phyloP scores from a whole-genome alignment of 2,888 invertebrate species.

The Autographa gamma region DNA sequence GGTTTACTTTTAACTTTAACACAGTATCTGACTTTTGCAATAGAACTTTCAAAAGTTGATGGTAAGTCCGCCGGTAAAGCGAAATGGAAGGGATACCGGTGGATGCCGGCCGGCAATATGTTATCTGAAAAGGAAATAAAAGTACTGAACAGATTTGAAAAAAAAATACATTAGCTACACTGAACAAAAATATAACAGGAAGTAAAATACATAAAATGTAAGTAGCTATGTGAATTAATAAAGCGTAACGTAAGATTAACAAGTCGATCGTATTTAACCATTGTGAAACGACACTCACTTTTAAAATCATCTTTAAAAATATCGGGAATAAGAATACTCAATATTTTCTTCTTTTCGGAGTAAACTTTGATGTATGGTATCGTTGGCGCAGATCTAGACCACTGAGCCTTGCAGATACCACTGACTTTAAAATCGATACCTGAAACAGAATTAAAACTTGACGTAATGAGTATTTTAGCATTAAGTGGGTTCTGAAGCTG shows the following conservation, averaged over 20 bases:
- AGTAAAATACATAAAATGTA: not conserved
- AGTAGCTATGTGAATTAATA: too few species aligned
- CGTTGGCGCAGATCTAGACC: constrained; percentile 78
- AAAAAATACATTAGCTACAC: not conserved
- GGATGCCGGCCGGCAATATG: constrained; percentile 69
- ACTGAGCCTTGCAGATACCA: constrained; percentile 77
- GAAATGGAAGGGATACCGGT: constrained; percentile 79
- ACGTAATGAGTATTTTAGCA: not conserved
- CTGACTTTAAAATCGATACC: constrained; percentile 75
- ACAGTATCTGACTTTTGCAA: constrained; percentile 75
- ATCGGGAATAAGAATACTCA: constrained; percentile 67
- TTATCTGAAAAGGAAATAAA: constrained; percentile 64
- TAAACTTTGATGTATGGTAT: constrained; percentile 81
- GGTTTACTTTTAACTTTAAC: constrained; percentile 76
- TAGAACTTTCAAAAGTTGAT: constrained; percentile 76
- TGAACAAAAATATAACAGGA: not conserved
- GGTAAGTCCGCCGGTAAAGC: constrained; percentile 77
- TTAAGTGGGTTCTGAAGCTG: not conserved
- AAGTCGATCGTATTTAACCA: not conserved
- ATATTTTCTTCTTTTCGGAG: constrained; percentile 74
- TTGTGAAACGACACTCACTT: constrained; percentile 43
- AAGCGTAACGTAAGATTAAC: too few species aligned
- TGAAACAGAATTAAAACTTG: constrained; percentile 59
- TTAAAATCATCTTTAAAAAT: constrained; percentile 70
- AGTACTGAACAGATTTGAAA: not conserved